Evolutionary conservation across 35 echinoderm and acorn worm genomes (phyloP), one percentile per base, ranked within the genome.

Genomic region (Ptychodera flava): DNA sequence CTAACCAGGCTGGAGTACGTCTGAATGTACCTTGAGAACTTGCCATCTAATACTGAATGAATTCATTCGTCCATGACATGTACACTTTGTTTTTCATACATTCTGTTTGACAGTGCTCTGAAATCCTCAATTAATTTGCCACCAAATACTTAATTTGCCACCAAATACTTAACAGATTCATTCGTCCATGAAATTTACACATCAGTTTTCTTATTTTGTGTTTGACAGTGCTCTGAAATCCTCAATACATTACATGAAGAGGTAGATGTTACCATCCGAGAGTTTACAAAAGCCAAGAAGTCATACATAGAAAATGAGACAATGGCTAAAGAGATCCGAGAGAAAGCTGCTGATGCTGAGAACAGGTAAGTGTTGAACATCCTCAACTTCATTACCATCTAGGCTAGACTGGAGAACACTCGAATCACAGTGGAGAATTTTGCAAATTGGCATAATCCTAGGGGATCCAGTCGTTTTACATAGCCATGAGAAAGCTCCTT

Each of bases 201-300:
- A n/a, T n/a, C n/a, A n/a, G 45, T 64, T 6, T 64, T 64, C 22
- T 64, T 22, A 22, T 83, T 83, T 30, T 37, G 37, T 37, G 35
- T 37, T 37, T 12, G 35, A 37, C 35, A 83, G 82, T 34, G 34
- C 37, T 34, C 34, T 34, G 82, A 83, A 83, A 36, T 83, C 2
- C 30, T 37, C 0, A 83, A 28, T 83, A 10, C 37, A 37, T 36
- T 36, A 16, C 82, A 83, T 83, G 82, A 83, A 37, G 82, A 83
- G 29, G 37, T 83, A 36, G 34, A 83, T 28, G 37, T 28, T 34
- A 15, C 82, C 35, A 36, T 83, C 0, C 82, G 37, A 22, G 82
- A 83, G 32, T 36, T 83, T 33, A 83, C 82, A 0, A 83, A 83
- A 36, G 32, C 82, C 1, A 83, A 83, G 35, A 83, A 83, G 82